Percentiles rank a stretch among this genome's conserved stretches.
These are phyloP conservation scores for Solenodon paradoxus DNA, from an alignment of 2,113 vertebrate genomes.

Conservation along the genomic window DNA sequence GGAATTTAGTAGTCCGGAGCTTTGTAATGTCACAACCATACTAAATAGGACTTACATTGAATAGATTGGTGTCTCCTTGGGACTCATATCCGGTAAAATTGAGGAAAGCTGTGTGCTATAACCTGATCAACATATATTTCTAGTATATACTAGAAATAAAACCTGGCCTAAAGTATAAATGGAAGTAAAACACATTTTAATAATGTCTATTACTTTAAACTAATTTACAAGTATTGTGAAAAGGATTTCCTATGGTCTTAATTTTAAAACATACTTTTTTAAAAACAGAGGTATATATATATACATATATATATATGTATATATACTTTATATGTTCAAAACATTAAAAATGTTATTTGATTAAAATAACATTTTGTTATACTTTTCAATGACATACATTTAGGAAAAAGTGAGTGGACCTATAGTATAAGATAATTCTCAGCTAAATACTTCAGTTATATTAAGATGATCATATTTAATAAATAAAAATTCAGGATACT, in stretches of 20 bases:
- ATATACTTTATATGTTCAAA: not conserved
- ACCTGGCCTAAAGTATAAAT: not conserved
- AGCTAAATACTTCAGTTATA: not conserved
- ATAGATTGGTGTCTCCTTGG: not conserved
- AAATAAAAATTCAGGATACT: not conserved
- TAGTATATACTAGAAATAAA: not conserved
- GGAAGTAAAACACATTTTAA: not conserved
- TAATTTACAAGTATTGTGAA: not conserved
- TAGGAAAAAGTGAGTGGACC: not conserved
- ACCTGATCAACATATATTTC: constrained; percentile 16
- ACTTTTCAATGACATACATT: not conserved
- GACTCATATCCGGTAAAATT: constrained; percentile 20
- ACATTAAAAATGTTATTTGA: not conserved
- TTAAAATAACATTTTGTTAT: not conserved
- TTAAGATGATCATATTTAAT: not conserved
- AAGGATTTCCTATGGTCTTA: not conserved
- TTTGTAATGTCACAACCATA: constrained; percentile 30
- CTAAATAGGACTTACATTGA: constrained; percentile 5
- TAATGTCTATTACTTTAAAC: not conserved
- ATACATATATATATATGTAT: no score
- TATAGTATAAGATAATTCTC: not conserved
- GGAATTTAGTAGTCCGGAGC: not conserved
- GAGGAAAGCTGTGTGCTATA: constrained; percentile 33
- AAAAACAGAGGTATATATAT: no score
- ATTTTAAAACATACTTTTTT: not conserved